Evolutionary conservation across 1,140 invertebrate genomes (phyloP), one percentile per base, ranked within the genome.

Genomic region (Calephelis virginiensis): DNA sequence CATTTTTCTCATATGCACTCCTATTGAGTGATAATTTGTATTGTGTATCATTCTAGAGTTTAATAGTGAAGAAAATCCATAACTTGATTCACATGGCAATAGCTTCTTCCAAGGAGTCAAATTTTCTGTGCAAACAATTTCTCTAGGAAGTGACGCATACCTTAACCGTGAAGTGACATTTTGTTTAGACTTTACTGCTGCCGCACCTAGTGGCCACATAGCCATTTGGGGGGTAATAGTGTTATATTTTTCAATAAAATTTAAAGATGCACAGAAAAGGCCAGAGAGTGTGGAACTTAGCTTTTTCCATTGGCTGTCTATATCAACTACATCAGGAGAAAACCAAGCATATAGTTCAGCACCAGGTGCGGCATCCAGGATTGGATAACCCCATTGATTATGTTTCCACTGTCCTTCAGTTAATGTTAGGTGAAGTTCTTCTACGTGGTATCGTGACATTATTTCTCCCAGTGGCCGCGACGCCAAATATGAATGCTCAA

Each of bases 71-170:
- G 96, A 94, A 68, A 99, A 92, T 28, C 98, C 98, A 86, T 95
- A 93, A 87, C 94, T 95, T 49, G 96, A 95, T 82, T 96, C 95
- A 92, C 98, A 99, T 4, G 98, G 98, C 45, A 99, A 83, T 1
- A 99, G 91, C 89, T 99, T 99, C 81, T 98, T 98, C 95, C 98
- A 99, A 5, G 98, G 98, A 43, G 98, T 99, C 73, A 99, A 92
- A 93, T 99, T 99, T 93, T 99, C 98, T 14, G 98, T 99, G 83
- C 99, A 99, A 8, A 99, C 97, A 79, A 98, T 97, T 94, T 99
- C 99, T 69, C 96, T 93, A 0, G 98, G 97, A 66, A 99, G 87
- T 49, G 96, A 95, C 1, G 98, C 94, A 92, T 99, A 99, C 72
- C 96, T 92, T 49, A 97, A 85, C 73, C 92, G 92, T 68, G 92